phyloP scores from a whole-genome alignment of 2,888 invertebrate genomes.

The Ormia ochracea region DNA sequence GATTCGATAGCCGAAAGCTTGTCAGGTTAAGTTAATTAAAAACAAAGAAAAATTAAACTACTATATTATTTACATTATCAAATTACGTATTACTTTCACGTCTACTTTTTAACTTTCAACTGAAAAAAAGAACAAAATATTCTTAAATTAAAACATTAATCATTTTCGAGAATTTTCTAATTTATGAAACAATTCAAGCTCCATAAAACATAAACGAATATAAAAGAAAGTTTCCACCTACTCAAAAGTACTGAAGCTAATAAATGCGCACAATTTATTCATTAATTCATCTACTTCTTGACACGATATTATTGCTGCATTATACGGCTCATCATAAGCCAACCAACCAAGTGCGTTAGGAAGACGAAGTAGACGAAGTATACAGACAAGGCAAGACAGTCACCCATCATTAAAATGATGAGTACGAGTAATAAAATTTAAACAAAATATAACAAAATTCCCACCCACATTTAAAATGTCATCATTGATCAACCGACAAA shows the following conservation, averaged over 20 bases:
- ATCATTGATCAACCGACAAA: conserved; percentile 70
- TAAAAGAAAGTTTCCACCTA: conserved; percentile 32
- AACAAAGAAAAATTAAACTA: too few species aligned
- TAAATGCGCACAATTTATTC: conserved; percentile 58
- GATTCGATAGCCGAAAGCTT: too few species aligned
- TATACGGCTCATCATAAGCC: conserved; percentile 57
- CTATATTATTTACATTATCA: neutral
- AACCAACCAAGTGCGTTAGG: conserved; percentile 21
- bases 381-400: conserved; percentile 20
- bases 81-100: conserved; percentile 2
- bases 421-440: conserved; percentile 22
- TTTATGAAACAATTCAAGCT: conserved; percentile 35
- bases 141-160: conserved; percentile 44
- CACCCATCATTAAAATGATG: conserved; percentile 44
- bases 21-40: too few species aligned
- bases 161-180: conserved; percentile 37
- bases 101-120: neutral
- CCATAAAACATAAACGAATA: conserved; percentile 4
- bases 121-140: conserved; percentile 35
- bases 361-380: neutral
- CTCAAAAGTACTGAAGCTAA: conserved; percentile 24
- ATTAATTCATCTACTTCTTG: conserved; percentile 58
- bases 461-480: conserved; percentile 60
- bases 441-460: neutral
- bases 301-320: conserved; percentile 59